Conservation (phyloP, 92 coral and sea anemone genomes). For the Zoanthus solanderi region DNA sequence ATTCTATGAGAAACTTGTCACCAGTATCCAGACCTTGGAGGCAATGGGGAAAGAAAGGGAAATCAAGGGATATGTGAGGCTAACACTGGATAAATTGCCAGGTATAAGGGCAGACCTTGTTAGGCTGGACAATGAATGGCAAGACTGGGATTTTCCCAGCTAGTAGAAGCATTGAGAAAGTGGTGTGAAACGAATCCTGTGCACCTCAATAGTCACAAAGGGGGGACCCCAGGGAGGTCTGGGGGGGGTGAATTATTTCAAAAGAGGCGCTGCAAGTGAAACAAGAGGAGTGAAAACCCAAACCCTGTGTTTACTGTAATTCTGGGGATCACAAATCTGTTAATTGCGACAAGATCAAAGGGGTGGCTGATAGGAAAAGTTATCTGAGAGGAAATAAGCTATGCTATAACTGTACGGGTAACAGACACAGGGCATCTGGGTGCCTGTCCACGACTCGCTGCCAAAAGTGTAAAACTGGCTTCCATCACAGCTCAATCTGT, state of each 20-base stretch:
- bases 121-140: conserved; percentile 41
- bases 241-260: conserved; percentile 3
- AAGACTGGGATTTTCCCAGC: conserved; percentile 53
- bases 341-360: conserved; percentile 70
- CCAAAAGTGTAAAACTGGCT: conserved; percentile 50
- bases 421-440: conserved; percentile 60
- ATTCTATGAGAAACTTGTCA: conserved; percentile 48
- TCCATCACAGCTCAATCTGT: conserved; percentile 76
- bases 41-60: conserved; percentile 40
- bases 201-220: conserved; percentile 27
- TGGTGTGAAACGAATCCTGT: conserved; percentile 48
- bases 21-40: conserved; percentile 38
- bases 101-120: conserved; percentile 65
- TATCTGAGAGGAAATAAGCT: conserved; percentile 39
- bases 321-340: conserved; percentile 57
- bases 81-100: conserved; percentile 16
- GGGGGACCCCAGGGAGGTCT: conserved; percentile 46
- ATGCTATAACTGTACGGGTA: conserved; percentile 75
- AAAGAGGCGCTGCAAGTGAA: conserved; percentile 44
- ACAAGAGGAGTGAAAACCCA: conserved; percentile 56
- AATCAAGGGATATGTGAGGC: conserved; percentile 41
- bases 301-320: conserved; percentile 67
- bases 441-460: conserved; percentile 61
- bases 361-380: conserved; percentile 58
- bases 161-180: conserved; percentile 47